Conservation (phyloP, 2,113 vertebrate genomes). For the Otocyon megalotis region DNA sequence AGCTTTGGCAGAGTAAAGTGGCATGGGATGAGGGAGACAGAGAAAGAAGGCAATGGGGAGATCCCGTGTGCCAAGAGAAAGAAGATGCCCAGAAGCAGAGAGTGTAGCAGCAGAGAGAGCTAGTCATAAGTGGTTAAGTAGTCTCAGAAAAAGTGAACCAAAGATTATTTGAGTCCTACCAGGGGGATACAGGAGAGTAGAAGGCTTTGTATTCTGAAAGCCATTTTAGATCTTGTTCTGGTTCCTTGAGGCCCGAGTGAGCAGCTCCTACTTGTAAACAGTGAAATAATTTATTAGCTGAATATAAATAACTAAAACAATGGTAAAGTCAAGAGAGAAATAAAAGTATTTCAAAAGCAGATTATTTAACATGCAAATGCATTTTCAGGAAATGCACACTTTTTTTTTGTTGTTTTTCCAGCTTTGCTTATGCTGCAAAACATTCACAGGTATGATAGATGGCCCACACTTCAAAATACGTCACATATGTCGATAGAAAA, state of each 20-base stretch:
- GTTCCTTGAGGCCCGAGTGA: not conserved
- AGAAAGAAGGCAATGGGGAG: not conserved
- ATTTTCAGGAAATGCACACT: not conserved
- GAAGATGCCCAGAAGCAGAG: not conserved
- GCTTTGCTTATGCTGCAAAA: not conserved
- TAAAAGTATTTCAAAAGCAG: not conserved
- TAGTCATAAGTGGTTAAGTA: not conserved
- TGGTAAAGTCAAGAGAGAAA: not conserved
- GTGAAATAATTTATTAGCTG: not conserved
- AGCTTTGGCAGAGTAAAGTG: conserved; percentile 28
- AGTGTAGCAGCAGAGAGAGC: not conserved
- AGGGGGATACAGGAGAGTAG: rapidly evolving
- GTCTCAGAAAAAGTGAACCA: not conserved
- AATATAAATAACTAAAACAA: not conserved
- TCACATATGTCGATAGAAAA: not conserved
- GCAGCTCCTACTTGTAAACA: not conserved
- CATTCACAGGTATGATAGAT: not conserved
- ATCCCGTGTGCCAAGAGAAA: not conserved
- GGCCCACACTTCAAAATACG: not conserved
- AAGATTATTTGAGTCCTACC: too few relatives aligned
- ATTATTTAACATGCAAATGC: not conserved
- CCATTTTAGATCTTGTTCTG: not conserved
- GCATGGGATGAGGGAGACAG: not conserved
- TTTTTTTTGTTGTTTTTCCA: not conserved
- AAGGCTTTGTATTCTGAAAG: not conserved